Conservation (phyloP, 2,888 invertebrate species). For the Parnassius smintheus region DNA sequence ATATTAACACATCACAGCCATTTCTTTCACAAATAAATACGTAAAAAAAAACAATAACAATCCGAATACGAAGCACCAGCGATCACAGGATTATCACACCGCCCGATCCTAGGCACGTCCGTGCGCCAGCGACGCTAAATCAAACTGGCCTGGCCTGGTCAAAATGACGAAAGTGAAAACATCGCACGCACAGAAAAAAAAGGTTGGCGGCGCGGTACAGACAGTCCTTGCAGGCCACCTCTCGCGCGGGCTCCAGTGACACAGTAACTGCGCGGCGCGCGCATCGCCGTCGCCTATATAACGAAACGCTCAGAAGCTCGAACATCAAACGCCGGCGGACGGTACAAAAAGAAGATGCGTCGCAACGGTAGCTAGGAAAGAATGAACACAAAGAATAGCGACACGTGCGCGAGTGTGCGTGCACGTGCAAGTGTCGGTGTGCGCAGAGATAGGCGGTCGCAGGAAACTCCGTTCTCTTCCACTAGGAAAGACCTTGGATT, state of each 20-base stretch:
- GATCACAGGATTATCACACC: conserved; percentile 76
- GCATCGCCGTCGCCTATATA: conserved; percentile 78
- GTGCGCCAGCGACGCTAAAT: conserved; percentile 79
- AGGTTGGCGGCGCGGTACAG: conserved; percentile 55
- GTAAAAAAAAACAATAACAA: conserved; percentile 64
- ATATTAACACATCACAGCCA: conserved; percentile 80
- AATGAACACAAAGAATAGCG: conserved; percentile 74
- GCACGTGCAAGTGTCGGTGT: conserved; percentile 70
- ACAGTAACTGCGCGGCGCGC: conserved; percentile 77
- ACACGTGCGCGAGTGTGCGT: conserved; percentile 76
- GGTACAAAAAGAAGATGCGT: conserved; percentile 78
- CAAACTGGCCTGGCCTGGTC: conserved; percentile 74
- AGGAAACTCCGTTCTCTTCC: conserved; percentile 82
- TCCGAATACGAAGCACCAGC: conserved; percentile 62
- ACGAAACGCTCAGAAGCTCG: conserved; percentile 70
- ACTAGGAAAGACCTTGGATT: conserved; percentile 82
- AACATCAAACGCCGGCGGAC: conserved; percentile 71
- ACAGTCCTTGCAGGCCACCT: conserved; percentile 79
- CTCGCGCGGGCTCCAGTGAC: conserved; percentile 78
- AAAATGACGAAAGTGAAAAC: conserved; percentile 82
- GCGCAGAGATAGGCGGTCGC: conserved; percentile 79
- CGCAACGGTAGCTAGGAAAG: conserved; percentile 75
- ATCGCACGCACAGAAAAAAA: conserved; percentile 80
- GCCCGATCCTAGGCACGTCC: conserved; percentile 75
- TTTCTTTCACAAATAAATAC: conserved; percentile 61